Evolutionary conservation across 2,888 invertebrate species (phyloP), one percentile per base, ranked within the genome.

Genomic region (Folsomia candida): DNA sequence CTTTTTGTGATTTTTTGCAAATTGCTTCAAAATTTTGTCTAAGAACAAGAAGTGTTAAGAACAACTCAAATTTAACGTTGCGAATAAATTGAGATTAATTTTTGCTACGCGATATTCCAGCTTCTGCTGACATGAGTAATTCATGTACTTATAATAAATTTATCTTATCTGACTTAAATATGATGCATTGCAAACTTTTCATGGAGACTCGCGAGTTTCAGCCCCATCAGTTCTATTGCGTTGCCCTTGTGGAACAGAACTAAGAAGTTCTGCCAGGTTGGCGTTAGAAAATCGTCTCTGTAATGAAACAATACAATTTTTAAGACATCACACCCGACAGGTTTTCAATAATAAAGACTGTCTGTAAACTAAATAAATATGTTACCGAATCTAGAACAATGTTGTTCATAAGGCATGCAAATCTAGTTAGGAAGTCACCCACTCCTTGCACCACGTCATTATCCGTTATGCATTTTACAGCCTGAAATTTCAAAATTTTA

Each of bases 171-270:
- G n/a, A n/a, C n/a, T n/a, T n/a, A n/a, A n/a, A n/a, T n/a, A n/a
- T n/a, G n/a, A n/a, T n/a, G n/a, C n/a, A n/a, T n/a, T n/a, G n/a
- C n/a, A n/a, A n/a, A n/a, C n/a, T n/a, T n/a, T n/a, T n/a, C n/a
- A n/a, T n/a, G n/a, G n/a, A n/a, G n/a, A n/a, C n/a, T n/a, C n/a
- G n/a, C n/a, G n/a, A n/a, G n/a, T n/a, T n/a, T n/a, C n/a, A n/a
- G n/a, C n/a, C n/a, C n/a, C n/a, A n/a, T n/a, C n/a, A n/a, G n/a
- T n/a, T n/a, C n/a, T n/a, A n/a, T 71, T 82, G 89, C 89, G 86
- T 91, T 90, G 82, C 90, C 87, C 1, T 86, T 86, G 79, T 87
- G 72, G 69, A 72, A 72, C 69, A 27, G 72, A 72, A 60, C 69
- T 67, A 22, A 72, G 68, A 57, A 72, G 72, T 25, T 72, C 72